Evolutionary conservation across 2,888 invertebrate genomes (phyloP).

Genomic region (Leptogaster cylindrica): DNA sequence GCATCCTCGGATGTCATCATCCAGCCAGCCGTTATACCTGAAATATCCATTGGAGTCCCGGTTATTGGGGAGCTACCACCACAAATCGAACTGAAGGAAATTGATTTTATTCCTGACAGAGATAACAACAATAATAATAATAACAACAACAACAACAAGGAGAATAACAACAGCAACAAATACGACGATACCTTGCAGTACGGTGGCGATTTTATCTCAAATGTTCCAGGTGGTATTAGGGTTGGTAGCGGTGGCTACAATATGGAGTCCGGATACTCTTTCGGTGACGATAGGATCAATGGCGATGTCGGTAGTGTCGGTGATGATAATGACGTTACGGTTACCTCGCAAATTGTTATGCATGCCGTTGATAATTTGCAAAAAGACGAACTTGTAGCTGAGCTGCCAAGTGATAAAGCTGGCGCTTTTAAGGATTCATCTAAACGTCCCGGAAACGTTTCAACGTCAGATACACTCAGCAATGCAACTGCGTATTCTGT

Average conservation of each 20-base stretch:
- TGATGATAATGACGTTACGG: slow-evolving; percentile 39
- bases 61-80: slow-evolving; percentile 62
- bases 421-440: slow-evolving; percentile 41
- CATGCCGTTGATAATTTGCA: slow-evolving; percentile 56
- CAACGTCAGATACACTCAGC: slow-evolving; percentile 14
- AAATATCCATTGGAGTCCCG: slow-evolving; percentile 60
- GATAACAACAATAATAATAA: neutral
- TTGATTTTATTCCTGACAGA: slow-evolving; percentile 57
- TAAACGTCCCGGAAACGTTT: slow-evolving; percentile 32
- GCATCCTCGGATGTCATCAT: slow-evolving; percentile 58
- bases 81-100: slow-evolving; percentile 61
- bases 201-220: slow-evolving; percentile 60
- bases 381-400: slow-evolving; percentile 57
- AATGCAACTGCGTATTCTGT: slow-evolving; percentile 55
- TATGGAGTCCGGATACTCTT: slow-evolving; percentile 51
- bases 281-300: slow-evolving; percentile 44
- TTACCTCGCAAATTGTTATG: slow-evolving; percentile 46
- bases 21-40: slow-evolving; percentile 59
- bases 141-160: slow-evolving; percentile 17
- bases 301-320: slow-evolving; percentile 28
- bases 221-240: slow-evolving; percentile 51
- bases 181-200: slow-evolving; percentile 58
- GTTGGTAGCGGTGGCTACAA: slow-evolving; percentile 43
- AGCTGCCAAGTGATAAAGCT: slow-evolving; percentile 41
- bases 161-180: slow-evolving; percentile 49